Evolutionary conservation across 2,797 vertebrate genomes (phyloP).

Genomic region (Aselliscus stoliczkanus): DNA sequence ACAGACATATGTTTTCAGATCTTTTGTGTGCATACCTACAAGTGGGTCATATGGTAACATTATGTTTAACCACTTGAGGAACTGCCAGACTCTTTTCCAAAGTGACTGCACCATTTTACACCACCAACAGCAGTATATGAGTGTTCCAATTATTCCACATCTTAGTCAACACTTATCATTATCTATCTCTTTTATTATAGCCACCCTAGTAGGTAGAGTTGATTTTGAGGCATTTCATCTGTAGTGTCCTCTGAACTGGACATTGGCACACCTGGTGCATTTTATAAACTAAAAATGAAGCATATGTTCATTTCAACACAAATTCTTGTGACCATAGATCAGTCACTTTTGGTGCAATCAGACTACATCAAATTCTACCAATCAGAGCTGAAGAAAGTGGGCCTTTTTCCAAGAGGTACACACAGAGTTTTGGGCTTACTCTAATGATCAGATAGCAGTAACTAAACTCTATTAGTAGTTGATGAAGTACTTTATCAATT

Average conservation of each 20-base stretch:
- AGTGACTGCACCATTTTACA: neutral
- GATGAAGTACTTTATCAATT: neutral
- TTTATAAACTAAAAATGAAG: conserved; percentile 19
- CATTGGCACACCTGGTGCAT: neutral
- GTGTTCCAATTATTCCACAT: neutral
- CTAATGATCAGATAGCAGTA: neutral
- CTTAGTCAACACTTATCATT: neutral
- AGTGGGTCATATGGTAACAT: neutral
- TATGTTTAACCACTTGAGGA: neutral
- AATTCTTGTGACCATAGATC: neutral
- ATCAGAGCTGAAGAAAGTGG: neutral
- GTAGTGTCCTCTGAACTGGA: neutral
- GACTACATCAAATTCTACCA: neutral
- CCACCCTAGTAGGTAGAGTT: neutral
- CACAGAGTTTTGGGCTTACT: neutral
- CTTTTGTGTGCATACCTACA: neutral
- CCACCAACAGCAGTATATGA: neutral
- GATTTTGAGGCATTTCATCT: neutral
- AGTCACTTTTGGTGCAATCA: neutral
- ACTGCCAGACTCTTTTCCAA: neutral
- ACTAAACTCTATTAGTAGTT: neutral
- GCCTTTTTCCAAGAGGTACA: neutral
- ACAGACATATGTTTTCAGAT: neutral
- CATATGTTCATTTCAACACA: neutral
- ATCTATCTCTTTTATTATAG: neutral